phyloP scores from a whole-genome alignment of 2,888 invertebrate genomes.

The Dendrolimus pini region DNA sequence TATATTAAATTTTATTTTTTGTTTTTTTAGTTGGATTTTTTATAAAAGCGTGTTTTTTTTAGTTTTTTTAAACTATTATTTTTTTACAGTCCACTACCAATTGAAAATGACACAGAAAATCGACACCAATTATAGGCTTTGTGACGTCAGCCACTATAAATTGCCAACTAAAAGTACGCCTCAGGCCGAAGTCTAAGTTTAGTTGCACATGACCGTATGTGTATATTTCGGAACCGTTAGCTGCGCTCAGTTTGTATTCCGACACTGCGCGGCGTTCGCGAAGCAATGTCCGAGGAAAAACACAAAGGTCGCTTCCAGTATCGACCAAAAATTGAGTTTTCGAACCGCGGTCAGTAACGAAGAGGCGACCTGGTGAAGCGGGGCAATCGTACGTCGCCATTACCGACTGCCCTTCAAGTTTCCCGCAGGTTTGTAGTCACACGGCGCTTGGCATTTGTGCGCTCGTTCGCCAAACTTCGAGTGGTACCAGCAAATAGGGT shows the following conservation, averaged over 20 bases:
- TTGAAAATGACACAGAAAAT: background rate
- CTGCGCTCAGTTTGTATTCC: conserved; percentile 13
- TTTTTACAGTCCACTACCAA: background rate
- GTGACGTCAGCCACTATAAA: conserved; percentile 1
- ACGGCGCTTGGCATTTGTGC: conserved; percentile 11
- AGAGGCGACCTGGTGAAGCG: conserved; percentile 13
- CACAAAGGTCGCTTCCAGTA: conserved; percentile 11
- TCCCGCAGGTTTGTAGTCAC: conserved; percentile 10
- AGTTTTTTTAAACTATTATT: too few relatives aligned
- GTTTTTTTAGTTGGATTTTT: too few relatives aligned
- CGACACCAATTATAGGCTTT: background rate
- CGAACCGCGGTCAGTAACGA: conserved; percentile 13
- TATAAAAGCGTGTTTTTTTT: too few relatives aligned
- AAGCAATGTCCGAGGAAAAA: conserved; percentile 9
- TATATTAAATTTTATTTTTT: too few relatives aligned
- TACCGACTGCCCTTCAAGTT: conserved; percentile 11
- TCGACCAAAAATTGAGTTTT: conserved; percentile 12
- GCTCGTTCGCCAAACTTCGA: conserved; percentile 8
- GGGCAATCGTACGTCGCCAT: conserved; percentile 16
- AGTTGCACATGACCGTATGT: conserved; percentile 18
- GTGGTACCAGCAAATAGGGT: conserved; percentile 19
- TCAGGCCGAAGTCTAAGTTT: conserved; percentile 14
- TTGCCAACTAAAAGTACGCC: background rate
- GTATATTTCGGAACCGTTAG: conserved; percentile 17
- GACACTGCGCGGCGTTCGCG: conserved; percentile 9